phyloP scores from a whole-genome alignment of 2,888 invertebrate genomes.

The Acrobasis consociella region DNA sequence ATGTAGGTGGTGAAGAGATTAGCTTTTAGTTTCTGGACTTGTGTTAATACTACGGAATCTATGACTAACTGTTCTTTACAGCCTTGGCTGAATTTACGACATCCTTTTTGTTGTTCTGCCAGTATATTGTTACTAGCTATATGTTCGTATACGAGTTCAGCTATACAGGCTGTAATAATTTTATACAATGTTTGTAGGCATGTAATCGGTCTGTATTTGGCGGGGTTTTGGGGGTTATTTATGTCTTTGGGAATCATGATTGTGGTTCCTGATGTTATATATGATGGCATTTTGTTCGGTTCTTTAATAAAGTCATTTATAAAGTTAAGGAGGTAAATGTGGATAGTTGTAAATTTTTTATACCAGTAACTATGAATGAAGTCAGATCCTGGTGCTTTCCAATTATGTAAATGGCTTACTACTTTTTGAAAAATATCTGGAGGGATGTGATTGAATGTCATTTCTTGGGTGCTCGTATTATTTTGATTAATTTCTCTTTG shows the following conservation, averaged over 20 bases:
- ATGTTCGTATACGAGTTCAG: slow-evolving; percentile 32
- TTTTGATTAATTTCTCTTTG: slow-evolving; percentile 5
- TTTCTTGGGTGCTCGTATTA: neutral
- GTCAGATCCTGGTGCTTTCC: slow-evolving; percentile 32
- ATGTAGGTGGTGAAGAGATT: slow-evolving; percentile 30
- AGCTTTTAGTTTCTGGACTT: slow-evolving; percentile 21
- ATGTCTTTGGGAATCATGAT: slow-evolving; percentile 31
- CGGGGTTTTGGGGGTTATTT: slow-evolving; percentile 27
- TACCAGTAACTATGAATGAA: slow-evolving; percentile 32
- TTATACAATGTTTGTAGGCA: slow-evolving; percentile 39
- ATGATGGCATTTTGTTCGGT: slow-evolving; percentile 27
- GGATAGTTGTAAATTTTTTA: slow-evolving; percentile 28
- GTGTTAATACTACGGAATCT: slow-evolving; percentile 28
- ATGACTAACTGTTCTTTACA: slow-evolving; percentile 26
- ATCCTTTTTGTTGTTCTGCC: slow-evolving; percentile 36
- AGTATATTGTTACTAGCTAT: slow-evolving; percentile 30
- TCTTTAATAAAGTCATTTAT: slow-evolving; percentile 28
- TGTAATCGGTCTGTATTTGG: slow-evolving; percentile 39
- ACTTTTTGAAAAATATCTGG: slow-evolving; percentile 18
- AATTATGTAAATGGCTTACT: slow-evolving; percentile 22
- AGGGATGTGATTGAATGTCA: slow-evolving; percentile 20
- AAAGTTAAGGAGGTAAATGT: slow-evolving; percentile 6
- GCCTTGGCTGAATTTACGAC: slow-evolving; percentile 28
- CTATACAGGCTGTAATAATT: slow-evolving; percentile 33
- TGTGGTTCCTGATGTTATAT: slow-evolving; percentile 30